These are phyloP conservation scores for Sparus aurata DNA, from an alignment of 2,797 vertebrate genomes.

Conservation along the genomic window DNA sequence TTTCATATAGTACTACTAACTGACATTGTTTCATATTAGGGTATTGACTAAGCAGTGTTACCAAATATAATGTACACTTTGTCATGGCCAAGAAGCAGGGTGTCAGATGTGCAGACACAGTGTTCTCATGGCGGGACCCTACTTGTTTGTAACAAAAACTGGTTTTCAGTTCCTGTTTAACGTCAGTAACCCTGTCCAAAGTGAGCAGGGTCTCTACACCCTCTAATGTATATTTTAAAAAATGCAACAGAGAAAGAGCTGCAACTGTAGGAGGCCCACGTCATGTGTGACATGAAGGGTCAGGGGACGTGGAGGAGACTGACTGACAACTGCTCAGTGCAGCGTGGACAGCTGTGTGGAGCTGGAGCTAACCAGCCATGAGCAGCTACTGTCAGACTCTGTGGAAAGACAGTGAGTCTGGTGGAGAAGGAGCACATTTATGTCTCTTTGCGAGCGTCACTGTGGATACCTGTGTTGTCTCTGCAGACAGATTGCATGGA, in stretches of 20 bases:
- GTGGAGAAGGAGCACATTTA: background rate
- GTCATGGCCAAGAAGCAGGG: background rate
- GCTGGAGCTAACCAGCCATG: slow-evolving; percentile 3
- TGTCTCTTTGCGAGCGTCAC: background rate
- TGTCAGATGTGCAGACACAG: background rate
- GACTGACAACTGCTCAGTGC: slow-evolving; percentile 3
- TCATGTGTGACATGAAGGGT: slow-evolving; percentile 1
- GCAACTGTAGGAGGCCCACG: background rate
- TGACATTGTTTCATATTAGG: background rate
- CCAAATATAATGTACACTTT: background rate
- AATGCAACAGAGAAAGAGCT: background rate
- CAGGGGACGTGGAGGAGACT: background rate
- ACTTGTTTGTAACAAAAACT: background rate
- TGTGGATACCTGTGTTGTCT: background rate
- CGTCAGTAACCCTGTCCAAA: background rate
- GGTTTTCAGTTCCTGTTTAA: background rate
- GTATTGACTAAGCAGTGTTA: background rate
- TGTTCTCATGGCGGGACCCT: background rate
- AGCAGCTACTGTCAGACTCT: background rate
- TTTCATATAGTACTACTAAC: background rate
- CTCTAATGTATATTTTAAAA: background rate
- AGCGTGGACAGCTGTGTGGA: background rate
- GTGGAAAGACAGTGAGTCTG: background rate
- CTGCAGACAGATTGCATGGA: background rate
- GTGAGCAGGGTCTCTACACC: background rate